Percentiles rank a stretch among this genome's conserved stretches.
These are phyloP conservation scores for Helleia helle DNA, from an alignment of 2,888 invertebrate species.

Conservation along the genomic window DNA sequence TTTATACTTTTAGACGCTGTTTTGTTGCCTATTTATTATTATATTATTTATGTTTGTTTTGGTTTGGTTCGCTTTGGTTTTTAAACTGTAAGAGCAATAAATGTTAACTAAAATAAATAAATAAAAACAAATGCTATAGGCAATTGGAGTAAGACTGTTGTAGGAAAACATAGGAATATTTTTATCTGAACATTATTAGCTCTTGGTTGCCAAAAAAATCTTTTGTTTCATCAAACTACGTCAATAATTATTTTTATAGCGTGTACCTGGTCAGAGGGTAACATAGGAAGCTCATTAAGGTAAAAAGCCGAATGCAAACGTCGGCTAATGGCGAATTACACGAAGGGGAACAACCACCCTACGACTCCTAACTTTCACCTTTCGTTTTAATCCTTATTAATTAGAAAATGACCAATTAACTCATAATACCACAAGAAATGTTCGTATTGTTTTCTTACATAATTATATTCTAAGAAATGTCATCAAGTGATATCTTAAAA, in stretches of 20 bases:
- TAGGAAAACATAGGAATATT: too few species aligned
- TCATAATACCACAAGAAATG: slow-evolving; percentile 4
- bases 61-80: too few species aligned
- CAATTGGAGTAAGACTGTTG: too few species aligned
- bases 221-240: slow-evolving; percentile 3
- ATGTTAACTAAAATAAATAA: too few species aligned
- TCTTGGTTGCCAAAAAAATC: background rate
- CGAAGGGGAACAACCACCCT: slow-evolving; percentile 54
- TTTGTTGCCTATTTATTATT: too few species aligned
- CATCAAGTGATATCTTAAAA: slow-evolving; percentile 20
- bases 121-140: too few species aligned
- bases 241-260: slow-evolving; percentile 41
- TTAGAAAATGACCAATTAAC: slow-evolving; percentile 9
- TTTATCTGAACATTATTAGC: too few species aligned
- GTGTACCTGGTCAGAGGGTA: slow-evolving; percentile 46
- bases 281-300: slow-evolving; percentile 69
- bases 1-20: too few species aligned
- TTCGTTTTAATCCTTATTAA: slow-evolving; percentile 8
- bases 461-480: slow-evolving; percentile 8
- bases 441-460: background rate
- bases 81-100: too few species aligned
- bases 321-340: slow-evolving; percentile 72
- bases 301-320: slow-evolving; percentile 73
- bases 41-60: too few species aligned
- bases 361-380: slow-evolving; percentile 6